Conservation (phyloP, 2,888 invertebrate species). For the Notocelia uddmanniana region DNA sequence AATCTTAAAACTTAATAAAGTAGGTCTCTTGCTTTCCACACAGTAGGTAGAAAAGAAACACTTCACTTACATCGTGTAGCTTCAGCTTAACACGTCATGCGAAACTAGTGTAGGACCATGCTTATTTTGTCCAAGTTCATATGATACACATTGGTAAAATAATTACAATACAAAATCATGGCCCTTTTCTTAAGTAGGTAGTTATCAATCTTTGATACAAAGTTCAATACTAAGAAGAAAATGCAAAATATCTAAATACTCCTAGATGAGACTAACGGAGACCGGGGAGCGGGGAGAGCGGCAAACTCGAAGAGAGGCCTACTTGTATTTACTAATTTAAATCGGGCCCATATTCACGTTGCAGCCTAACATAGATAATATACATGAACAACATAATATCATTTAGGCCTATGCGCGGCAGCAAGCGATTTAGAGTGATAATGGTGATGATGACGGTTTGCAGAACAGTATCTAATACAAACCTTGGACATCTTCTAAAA, state of each 20-base stretch:
- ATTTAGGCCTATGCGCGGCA: too few species aligned
- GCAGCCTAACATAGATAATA: too few species aligned
- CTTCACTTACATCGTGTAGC: conserved; percentile 26
- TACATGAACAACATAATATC: too few species aligned
- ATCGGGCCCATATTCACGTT: too few species aligned
- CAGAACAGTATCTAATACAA: too few species aligned
- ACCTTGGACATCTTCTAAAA: too few species aligned
- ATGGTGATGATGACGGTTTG: too few species aligned
- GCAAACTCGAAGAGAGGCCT: too few species aligned
- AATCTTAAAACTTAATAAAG: neutral
- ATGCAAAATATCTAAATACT: neutral
- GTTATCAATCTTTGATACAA: neutral
- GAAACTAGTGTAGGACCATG: conserved; percentile 7
- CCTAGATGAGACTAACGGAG: too few species aligned
- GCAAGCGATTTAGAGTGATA: too few species aligned
- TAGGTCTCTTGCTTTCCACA: conserved; percentile 17
- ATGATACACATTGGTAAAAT: neutral
- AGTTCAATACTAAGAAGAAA: neutral
- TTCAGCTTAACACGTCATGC: conserved; percentile 34
- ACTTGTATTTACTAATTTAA: too few species aligned
- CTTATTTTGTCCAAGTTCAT: conserved; percentile 1
- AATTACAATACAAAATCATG: conserved; percentile 11
- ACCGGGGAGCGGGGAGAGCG: too few species aligned
- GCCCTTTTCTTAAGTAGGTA: conserved; percentile 12
- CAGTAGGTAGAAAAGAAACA: conserved; percentile 36